phyloP scores from a whole-genome alignment of 2,797 vertebrate species.

The Danio kyathit region DNA sequence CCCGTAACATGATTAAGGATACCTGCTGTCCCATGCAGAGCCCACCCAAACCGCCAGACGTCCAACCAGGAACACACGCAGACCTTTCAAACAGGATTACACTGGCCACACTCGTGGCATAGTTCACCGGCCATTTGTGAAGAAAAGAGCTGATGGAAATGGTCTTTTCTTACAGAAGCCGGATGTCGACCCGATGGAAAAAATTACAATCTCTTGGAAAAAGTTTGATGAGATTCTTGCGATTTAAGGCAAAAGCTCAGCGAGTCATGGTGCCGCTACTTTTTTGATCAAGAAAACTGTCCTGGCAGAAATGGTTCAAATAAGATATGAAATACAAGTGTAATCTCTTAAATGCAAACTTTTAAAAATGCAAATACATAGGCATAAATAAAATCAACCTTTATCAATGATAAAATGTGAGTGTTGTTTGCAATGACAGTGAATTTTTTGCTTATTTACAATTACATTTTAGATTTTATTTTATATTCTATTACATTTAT shows the following conservation, averaged over 20 bases:
- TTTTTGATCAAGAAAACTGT: conserved; percentile 18
- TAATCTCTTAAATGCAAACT: not conserved
- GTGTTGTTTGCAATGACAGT: too few relatives aligned
- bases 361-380: not conserved
- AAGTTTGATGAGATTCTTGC: conserved; percentile 38
- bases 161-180: conserved; percentile 18
- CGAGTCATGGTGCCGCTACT: not conserved
- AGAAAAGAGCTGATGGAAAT: conserved; percentile 47
- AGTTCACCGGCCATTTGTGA: conserved; percentile 45
- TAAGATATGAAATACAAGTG: not conserved
- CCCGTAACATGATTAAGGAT: conserved; percentile 58
- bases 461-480: too few relatives aligned
- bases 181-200: conserved; percentile 1
- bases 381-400: not conserved
- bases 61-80: conserved; percentile 48
- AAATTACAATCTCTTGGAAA: conserved; percentile 41
- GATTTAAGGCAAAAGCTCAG: conserved; percentile 28
- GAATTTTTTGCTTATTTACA: too few relatives aligned
- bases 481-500: too few relatives aligned
- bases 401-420: too few relatives aligned
- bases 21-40: conserved; percentile 61
- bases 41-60: conserved; percentile 57
- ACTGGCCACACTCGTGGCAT: conserved; percentile 29
- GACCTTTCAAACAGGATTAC: conserved; percentile 53
- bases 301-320: not conserved